Conservation (phyloP, 2,797 vertebrate genomes). For the Garrulus glandarius region DNA sequence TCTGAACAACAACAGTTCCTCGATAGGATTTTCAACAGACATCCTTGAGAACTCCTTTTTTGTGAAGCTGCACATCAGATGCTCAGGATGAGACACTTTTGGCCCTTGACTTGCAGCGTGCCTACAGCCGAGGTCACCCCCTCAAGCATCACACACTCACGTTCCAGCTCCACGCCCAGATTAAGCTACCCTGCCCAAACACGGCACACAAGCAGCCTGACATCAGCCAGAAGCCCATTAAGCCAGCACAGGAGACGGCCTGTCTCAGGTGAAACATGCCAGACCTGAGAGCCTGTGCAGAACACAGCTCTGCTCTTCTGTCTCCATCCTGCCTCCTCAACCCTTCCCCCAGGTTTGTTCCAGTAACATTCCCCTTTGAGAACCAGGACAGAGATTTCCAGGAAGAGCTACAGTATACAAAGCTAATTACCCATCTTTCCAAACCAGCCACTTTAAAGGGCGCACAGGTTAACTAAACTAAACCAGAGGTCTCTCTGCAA, state of each 20-base stretch:
- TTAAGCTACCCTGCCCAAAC: neutral
- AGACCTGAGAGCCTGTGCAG: neutral
- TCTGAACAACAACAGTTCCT: neutral
- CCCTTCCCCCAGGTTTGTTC: neutral
- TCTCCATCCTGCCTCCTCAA: neutral
- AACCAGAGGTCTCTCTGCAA: neutral
- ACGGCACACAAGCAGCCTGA: neutral
- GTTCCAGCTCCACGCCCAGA: neutral
- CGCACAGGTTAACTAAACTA: neutral
- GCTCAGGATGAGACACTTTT: neutral
- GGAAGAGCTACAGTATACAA: neutral
- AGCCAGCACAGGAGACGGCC: neutral
- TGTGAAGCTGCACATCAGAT: neutral
- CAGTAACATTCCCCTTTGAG: neutral
- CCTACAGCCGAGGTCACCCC: neutral
- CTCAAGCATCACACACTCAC: neutral
- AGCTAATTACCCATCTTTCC: neutral
- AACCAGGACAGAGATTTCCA: neutral
- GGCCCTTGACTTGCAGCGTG: neutral
- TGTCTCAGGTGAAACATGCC: neutral
- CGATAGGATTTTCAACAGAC: too few relatives aligned
- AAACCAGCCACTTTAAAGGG: neutral
- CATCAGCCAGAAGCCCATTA: neutral
- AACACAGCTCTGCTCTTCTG: neutral
- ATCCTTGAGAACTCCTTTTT: neutral